phyloP scores from a whole-genome alignment of 2,797 vertebrate species.

The Pelochelys cantorii region DNA sequence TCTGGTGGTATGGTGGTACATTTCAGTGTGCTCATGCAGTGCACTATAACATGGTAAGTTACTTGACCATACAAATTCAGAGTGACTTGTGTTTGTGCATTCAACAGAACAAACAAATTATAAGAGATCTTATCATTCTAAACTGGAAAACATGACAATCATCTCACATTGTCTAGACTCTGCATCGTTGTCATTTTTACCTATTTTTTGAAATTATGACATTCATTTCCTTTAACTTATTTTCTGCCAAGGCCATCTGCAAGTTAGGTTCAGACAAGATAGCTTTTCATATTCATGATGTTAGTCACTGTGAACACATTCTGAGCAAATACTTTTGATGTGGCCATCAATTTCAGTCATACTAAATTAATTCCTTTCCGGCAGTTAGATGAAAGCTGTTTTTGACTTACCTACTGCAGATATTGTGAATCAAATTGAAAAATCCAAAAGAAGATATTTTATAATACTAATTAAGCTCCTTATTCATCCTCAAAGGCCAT shows the following conservation, averaged over 20 bases:
- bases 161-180: slow-evolving; percentile 71
- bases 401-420: slow-evolving; percentile 29
- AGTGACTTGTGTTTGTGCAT: not conserved
- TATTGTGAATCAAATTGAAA: slow-evolving; percentile 30
- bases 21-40: not conserved
- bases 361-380: slow-evolving; percentile 52
- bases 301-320: slow-evolving; percentile 46
- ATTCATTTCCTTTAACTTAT: slow-evolving; percentile 61
- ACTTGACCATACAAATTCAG: slow-evolving; percentile 38
- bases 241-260: slow-evolving; percentile 67
- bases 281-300: slow-evolving; percentile 50
- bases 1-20: not conserved
- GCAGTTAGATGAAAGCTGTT: slow-evolving; percentile 7
- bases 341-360: slow-evolving; percentile 33
- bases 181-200: slow-evolving; percentile 44
- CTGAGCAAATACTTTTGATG: slow-evolving; percentile 21
- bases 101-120: slow-evolving; percentile 43
- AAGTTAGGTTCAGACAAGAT: not conserved
- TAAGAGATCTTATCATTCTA: slow-evolving; percentile 14
- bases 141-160: slow-evolving; percentile 53
- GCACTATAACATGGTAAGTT: slow-evolving; percentile 47
- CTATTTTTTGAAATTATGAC: slow-evolving; percentile 50
- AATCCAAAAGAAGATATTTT: not conserved
- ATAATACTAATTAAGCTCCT: slow-evolving; percentile 36
- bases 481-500: slow-evolving; percentile 19